phyloP scores from a whole-genome alignment of 2,797 vertebrate species.

The Eleutherodactylus coqui region DNA sequence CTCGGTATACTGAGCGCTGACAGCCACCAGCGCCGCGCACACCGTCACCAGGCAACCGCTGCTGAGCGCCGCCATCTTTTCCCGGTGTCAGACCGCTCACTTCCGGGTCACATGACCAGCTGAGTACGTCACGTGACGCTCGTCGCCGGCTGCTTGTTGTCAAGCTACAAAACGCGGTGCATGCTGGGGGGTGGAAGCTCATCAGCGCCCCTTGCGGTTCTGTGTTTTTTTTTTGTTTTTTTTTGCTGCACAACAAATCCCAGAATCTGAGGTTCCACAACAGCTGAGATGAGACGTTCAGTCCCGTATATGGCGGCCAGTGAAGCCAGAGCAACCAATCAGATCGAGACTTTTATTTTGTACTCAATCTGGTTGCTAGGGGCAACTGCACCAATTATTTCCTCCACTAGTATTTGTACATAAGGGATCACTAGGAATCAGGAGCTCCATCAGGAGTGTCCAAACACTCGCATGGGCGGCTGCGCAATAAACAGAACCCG shows the following conservation, averaged over 20 bases:
- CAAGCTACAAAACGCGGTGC: neutral
- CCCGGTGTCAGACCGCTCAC: slow-evolving; percentile 3
- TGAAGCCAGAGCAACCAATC: neutral
- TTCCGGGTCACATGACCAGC: slow-evolving; percentile 41
- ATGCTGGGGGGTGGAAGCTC: neutral
- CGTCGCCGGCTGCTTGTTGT: no score
- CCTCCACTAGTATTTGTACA: no score
- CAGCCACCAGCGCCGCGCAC: neutral
- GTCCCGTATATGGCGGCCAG: neutral
- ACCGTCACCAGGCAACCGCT: neutral
- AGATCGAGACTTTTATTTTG: neutral
- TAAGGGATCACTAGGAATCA: no score
- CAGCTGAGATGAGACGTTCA: neutral
- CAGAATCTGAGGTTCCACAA: neutral
- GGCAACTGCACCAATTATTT: no score
- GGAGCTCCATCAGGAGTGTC: no score
- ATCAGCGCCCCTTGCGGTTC: neutral
- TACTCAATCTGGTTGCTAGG: neutral
- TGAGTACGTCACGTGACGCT: neutral
- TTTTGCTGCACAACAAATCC: neutral
- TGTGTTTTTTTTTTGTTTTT: no score
- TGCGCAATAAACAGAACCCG: no score
- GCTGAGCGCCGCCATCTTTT: slow-evolving; percentile 37
- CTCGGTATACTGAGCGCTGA: slow-evolving; percentile 35
- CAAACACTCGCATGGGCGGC: no score